Percentiles rank a stretch among this genome's conserved stretches.
Evolutionary conservation across 2,888 invertebrate species (phyloP).

Genomic region (Mimumesa dahlbomi): DNA sequence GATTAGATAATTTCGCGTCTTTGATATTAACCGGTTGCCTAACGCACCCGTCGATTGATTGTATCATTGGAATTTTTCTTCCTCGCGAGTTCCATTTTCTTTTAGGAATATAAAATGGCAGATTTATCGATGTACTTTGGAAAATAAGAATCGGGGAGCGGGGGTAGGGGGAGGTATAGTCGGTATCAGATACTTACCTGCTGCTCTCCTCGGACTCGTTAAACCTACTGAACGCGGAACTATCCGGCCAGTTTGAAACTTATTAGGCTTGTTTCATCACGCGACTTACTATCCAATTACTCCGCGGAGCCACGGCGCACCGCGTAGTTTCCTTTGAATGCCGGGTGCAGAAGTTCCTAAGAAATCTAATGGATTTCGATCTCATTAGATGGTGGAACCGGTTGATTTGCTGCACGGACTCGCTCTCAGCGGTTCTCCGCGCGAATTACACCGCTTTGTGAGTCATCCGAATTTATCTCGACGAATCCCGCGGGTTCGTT

Average conservation of each 20-base stretch:
- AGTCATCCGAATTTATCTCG: constrained; percentile 33
- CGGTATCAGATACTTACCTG: no score
- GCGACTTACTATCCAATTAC: constrained; percentile 39
- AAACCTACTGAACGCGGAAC: constrained; percentile 31
- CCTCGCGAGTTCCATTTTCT: no score
- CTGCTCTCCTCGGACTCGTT: no score
- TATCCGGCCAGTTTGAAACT: background rate
- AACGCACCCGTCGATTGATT: no score
- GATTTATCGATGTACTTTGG: no score
- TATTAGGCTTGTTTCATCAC: constrained; percentile 17
- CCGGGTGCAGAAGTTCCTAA: constrained; percentile 4
- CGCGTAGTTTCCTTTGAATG: background rate
- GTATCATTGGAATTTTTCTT: no score
- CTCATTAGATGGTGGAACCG: constrained; percentile 18
- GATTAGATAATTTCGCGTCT: constrained; percentile 30
- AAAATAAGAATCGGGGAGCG: no score
- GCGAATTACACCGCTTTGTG: constrained; percentile 13
- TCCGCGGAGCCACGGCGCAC: background rate
- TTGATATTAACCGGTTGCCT: no score
- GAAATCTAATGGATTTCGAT: constrained; percentile 39
- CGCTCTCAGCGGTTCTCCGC: background rate
- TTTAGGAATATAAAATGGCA: no score
- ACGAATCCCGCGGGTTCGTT: constrained; percentile 6
- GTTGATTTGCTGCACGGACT: constrained; percentile 2
- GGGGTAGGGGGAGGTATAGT: no score